phyloP scores from a whole-genome alignment of 2,888 invertebrate species.

The Chaetoderma sp. region DNA sequence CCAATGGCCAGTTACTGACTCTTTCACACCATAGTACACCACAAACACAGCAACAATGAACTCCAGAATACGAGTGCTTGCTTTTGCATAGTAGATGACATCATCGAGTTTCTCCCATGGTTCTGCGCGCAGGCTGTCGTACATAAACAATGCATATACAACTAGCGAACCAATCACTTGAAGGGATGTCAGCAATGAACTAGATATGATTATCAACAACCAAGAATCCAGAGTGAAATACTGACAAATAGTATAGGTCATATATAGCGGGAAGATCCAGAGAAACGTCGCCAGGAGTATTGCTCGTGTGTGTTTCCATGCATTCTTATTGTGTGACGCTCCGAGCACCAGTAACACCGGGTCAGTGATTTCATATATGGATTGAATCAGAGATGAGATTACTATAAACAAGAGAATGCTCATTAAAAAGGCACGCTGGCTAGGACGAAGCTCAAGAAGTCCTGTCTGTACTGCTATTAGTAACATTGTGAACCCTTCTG shows the following conservation, averaged over 20 bases:
- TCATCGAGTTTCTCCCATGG: conserved; percentile 73
- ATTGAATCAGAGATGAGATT: conserved; percentile 73
- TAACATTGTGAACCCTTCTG: conserved; percentile 73
- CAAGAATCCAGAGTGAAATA: conserved; percentile 71
- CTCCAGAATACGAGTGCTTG: conserved; percentile 71
- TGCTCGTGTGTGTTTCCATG: conserved; percentile 67
- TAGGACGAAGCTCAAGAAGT: conserved; percentile 70
- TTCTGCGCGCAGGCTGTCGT: conserved; percentile 65
- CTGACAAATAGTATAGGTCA: conserved; percentile 69
- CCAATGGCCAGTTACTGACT: conserved; percentile 70
- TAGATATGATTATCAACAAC: conserved; percentile 73
- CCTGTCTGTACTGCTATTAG: conserved; percentile 73
- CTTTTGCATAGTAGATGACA: conserved; percentile 71
- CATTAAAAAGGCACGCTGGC: conserved; percentile 72
- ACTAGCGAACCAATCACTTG: conserved; percentile 72
- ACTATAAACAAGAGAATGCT: conserved; percentile 73
- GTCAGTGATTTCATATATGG: conserved; percentile 73
- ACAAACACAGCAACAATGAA: conserved; percentile 73
- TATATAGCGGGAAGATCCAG: conserved; percentile 69
- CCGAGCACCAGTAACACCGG: conserved; percentile 71
- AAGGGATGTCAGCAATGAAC: conserved; percentile 71
- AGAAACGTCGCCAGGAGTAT: conserved; percentile 68
- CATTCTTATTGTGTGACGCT: conserved; percentile 68
- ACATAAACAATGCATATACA: conserved; percentile 71
- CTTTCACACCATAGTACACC: conserved; percentile 71